Evolutionary conservation across 2,797 vertebrate species (phyloP).

Genomic region (Hippopotamyrus pictus): DNA sequence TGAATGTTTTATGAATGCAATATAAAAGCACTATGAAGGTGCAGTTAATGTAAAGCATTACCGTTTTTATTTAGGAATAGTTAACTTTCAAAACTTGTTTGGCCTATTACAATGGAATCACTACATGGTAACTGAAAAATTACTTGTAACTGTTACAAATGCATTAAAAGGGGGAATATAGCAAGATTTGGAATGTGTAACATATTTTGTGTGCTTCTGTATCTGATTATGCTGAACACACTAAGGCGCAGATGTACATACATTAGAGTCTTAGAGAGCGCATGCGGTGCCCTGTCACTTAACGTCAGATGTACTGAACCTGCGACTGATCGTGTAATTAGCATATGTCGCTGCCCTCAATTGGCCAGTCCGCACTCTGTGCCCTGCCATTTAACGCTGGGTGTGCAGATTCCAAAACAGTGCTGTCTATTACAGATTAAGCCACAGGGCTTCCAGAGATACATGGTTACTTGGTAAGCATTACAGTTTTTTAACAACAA

Average conservation of each 20-base stretch:
- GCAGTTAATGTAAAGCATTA: neutral
- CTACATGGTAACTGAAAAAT: neutral
- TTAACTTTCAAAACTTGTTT: neutral
- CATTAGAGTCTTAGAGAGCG: neutral
- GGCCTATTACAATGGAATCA: neutral
- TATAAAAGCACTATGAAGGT: neutral
- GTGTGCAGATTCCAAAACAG: too few relatives aligned
- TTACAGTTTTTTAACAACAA: too few relatives aligned
- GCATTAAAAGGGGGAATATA: neutral
- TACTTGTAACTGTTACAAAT: neutral
- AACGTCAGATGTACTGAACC: too few relatives aligned
- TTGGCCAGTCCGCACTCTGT: too few relatives aligned
- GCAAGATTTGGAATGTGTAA: neutral
- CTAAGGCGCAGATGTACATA: neutral
- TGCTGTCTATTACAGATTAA: neutral
- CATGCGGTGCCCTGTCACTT: too few relatives aligned
- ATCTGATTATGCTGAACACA: neutral
- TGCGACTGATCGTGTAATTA: too few relatives aligned
- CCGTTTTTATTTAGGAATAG: neutral
- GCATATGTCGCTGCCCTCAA: too few relatives aligned
- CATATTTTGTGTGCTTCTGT: neutral
- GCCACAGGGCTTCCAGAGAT: neutral
- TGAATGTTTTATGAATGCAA: neutral
- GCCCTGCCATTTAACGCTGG: too few relatives aligned
- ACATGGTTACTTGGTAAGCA: neutral